Base-by-base conservation (phyloP, 2,888 invertebrate species). In the Tyria jacobaeae region DNA sequence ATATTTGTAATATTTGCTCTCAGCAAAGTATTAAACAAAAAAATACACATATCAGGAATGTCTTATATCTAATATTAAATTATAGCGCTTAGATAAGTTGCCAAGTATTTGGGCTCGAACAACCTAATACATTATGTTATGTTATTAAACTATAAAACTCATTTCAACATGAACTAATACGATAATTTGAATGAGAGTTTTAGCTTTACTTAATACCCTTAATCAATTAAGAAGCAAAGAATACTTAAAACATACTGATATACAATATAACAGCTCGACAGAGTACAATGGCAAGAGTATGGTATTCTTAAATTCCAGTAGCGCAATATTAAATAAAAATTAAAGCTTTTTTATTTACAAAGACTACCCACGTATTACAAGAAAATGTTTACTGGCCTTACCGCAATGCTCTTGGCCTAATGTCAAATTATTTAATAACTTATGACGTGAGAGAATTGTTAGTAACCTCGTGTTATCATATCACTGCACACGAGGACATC, bases 391-490 rank as follows among this genome's bases (percentile, higher is more conserved):
- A 1, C 10, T 21, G 21, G 21, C 17, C 21, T 10, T 44, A 10
- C 10, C 41, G 21, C 10, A 21, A 17, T 21, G 10, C 10, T 44
- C 41, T 21, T 21, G 21, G 41, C 41, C 41, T 10, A 21, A 44
- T 44, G 41, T 44, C 41, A 21, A 17, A 44, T 10, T 21, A 12
- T 44, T 21, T 44, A 44, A 12, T 21, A 4, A 21, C 21, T 10
- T 21, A 21, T 21, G 21, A 44, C 44, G 1, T 44, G 21, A 21
- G 17, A 44, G 21, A 44, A 4, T 44, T 44, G 44, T 3, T 44
- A 27, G 39, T 53, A 39, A 50, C 49, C 37, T 48, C 47, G 27
- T 52, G 50, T 52, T 67, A 61, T 64, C 59, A 47, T 41, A 55
- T 60, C 53, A 60, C 14, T 59, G 49, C 41, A 50, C 21, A 27